Percentiles rank a stretch among this genome's conserved stretches.
Evolutionary conservation across 2,113 vertebrate genomes (phyloP).

Genomic region (Tyrannus savana): DNA sequence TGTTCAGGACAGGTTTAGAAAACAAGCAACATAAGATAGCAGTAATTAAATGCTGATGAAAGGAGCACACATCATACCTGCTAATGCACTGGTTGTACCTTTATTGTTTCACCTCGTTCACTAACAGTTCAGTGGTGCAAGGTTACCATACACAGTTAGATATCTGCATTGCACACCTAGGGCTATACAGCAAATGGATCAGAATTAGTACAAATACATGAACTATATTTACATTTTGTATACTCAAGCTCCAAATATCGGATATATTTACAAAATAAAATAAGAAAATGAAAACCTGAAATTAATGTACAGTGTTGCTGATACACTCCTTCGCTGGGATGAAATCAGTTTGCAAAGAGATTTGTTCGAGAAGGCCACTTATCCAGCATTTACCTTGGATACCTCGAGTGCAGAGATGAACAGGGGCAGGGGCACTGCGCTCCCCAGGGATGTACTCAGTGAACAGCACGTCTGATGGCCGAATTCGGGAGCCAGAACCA

Average conservation of each 20-base stretch:
- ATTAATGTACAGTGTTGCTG: conserved; percentile 90
- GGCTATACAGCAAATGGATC: conserved; percentile 99
- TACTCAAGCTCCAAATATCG: conserved; percentile 95
- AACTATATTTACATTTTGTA: conserved; percentile 99
- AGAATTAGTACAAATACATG: conserved; percentile 99
- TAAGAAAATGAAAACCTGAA: conserved; percentile 92
- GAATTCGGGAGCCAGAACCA: neutral
- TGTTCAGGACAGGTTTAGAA: neutral
- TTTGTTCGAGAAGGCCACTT: conserved; percentile 80
- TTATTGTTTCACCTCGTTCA: conserved; percentile 97
- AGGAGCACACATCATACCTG: neutral
- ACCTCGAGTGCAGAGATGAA: conserved; percentile 20
- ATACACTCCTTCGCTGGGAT: conserved; percentile 77
- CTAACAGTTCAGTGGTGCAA: conserved; percentile 95
- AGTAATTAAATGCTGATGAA: neutral
- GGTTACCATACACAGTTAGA: conserved; percentile 97
- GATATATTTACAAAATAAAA: conserved; percentile 99
- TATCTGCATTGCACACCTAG: conserved; percentile 97
- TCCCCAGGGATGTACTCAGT: neutral
- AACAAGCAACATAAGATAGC: neutral
- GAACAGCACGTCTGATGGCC: neutral
- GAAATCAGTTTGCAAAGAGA: conserved; percentile 73
- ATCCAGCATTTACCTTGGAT: conserved; percentile 56
- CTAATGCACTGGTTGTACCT: conserved; percentile 91
- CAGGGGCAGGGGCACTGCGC: neutral